Conservation (phyloP, 2,888 invertebrate species). For the Tuta absoluta region DNA sequence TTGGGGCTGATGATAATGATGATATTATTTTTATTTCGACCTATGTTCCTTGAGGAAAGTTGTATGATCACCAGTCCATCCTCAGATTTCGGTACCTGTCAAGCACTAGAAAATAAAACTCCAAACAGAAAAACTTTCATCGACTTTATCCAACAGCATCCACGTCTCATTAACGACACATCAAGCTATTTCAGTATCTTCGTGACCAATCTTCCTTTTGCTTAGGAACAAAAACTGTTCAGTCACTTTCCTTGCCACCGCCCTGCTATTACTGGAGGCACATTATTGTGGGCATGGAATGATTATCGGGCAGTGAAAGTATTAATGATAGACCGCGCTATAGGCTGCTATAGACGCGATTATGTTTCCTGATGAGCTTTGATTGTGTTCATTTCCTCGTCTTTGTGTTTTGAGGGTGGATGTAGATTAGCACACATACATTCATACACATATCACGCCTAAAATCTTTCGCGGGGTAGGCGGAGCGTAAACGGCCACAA, state of each 20-base stretch:
- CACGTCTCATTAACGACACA: background rate
- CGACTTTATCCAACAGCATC: background rate
- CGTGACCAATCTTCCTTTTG: slow-evolving; percentile 16
- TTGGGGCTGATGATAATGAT: too few relatives aligned
- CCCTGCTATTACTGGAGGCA: slow-evolving; percentile 10
- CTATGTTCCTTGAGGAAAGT: too few relatives aligned
- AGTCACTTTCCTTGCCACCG: slow-evolving; percentile 12
- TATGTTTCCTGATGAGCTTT: slow-evolving; percentile 4
- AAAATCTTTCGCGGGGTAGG: too few relatives aligned
- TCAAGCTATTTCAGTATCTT: background rate
- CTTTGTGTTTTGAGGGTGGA: background rate
- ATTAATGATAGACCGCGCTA: background rate
- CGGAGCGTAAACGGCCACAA: too few relatives aligned
- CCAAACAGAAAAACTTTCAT: background rate
- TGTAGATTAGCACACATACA: background rate
- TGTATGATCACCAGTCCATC: too few relatives aligned
- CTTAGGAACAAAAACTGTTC: slow-evolving; percentile 6
- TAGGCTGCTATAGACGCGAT: background rate
- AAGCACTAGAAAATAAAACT: background rate
- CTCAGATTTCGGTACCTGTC: background rate
- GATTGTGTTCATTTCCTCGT: background rate
- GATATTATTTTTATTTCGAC: too few relatives aligned
- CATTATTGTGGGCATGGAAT: background rate
- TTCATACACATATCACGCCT: too few relatives aligned
- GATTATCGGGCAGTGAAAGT: slow-evolving; percentile 8